Evolutionary conservation across 2,797 vertebrate genomes (phyloP), one percentile per base, ranked within the genome.

Genomic region (Austrolebias charrua): DNA sequence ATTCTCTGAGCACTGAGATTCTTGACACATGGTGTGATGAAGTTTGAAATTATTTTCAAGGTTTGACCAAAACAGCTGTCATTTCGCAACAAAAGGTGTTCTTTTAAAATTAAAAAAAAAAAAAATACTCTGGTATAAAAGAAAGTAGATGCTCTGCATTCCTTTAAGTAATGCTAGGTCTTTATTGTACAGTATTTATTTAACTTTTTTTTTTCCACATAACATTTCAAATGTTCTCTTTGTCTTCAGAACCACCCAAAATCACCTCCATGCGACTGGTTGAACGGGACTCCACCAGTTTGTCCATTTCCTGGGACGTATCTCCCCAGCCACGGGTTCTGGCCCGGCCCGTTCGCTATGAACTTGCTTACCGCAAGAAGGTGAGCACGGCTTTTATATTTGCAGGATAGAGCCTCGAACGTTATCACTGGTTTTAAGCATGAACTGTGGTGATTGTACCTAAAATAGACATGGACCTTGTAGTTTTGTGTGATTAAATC

Each of bases 321-420:
- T 93, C 94, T 0, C 90, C 66, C 0, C 88, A 91, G 0, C 89
- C 53, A 0, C 86, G 91, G 0, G 84, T 92, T 80, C 91, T 89
- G 54, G 86, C 81, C 29, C 88, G 90, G 0, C 80, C 94, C 62
- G 88, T 92, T 79, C 95, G 92, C 61, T 99, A 96, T 0, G 93
- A 98, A 73, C 92, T 99, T 60, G 96, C 92, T 80, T 99, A 96
- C 86, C 95, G 94, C 73, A 98, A 96, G 83, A 98, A 98, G 95
- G 96, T 86, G 38, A 11, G 33, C 7, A 2, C 6, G 2, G 42
- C 18, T 55, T 35, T 31, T 5, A 57, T 48, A 13, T 24, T 20
- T 2, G 47, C 8, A 46, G 60, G 60, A 31, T 16, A 46, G 6
- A 43, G 0, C 43, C 28, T 60, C 35, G 1, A 15, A 11, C 3